Evolutionary conservation across 2,888 invertebrate species (phyloP).

Genomic region (Arrhopalites spinosus): DNA sequence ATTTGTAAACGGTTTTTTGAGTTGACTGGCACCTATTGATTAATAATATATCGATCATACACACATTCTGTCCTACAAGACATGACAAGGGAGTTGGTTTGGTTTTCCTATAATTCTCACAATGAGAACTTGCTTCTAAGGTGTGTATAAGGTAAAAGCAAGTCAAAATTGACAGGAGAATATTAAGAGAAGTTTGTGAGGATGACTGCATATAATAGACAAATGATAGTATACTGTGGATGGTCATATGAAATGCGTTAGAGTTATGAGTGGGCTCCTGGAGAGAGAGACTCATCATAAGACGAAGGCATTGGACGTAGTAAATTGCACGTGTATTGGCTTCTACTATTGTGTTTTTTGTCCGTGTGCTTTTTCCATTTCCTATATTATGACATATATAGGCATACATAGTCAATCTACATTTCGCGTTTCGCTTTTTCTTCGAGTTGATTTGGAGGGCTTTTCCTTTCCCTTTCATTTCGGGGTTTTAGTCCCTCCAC

Average conservation of each 20-base stretch:
- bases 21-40: slow-evolving; percentile 4
- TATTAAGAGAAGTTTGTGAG: too few relatives aligned
- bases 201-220: too few relatives aligned
- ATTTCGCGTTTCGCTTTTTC: slow-evolving; percentile 3
- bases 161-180: too few relatives aligned
- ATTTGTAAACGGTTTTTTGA: not conserved
- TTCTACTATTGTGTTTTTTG: too few relatives aligned
- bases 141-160: too few relatives aligned
- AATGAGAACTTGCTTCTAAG: too few relatives aligned
- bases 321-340: too few relatives aligned
- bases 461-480: slow-evolving; percentile 5
- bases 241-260: not conserved
- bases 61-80: not conserved
- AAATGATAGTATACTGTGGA: too few relatives aligned
- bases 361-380: not conserved
- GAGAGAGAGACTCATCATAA: not conserved
- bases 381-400: not conserved
- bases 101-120: too few relatives aligned
- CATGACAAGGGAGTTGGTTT: too few relatives aligned
- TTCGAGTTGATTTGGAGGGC: not conserved
- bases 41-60: slow-evolving; percentile 18
- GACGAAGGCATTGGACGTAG: too few relatives aligned
- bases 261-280: not conserved
- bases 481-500: too few relatives aligned
- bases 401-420: slow-evolving; percentile 1